Evolutionary conservation across 1,140 invertebrate species (phyloP).

Genomic region (Dufourea novaeangliae): DNA sequence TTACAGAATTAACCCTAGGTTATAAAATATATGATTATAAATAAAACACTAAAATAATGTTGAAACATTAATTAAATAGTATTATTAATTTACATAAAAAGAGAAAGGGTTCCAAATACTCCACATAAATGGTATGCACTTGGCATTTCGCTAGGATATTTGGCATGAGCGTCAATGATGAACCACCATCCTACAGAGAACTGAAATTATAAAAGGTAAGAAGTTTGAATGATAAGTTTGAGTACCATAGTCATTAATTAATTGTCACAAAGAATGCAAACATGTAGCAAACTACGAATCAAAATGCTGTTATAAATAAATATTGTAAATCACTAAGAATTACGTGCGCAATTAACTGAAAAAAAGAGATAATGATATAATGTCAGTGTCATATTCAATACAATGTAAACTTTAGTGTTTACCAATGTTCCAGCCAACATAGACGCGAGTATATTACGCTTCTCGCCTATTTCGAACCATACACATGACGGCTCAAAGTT

Average conservation of each 20-base stretch:
- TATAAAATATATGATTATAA: constrained; percentile 11
- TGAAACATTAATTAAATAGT: not conserved
- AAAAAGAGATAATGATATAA: not conserved
- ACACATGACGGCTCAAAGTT: constrained; percentile 83
- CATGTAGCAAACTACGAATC: not conserved
- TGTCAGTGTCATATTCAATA: not conserved
- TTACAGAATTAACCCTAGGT: constrained; percentile 95
- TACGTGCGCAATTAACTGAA: not conserved
- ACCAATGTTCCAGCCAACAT: constrained; percentile 93
- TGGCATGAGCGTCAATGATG: constrained; percentile 95
- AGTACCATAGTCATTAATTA: not conserved
- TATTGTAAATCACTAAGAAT: not conserved
- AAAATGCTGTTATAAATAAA: constrained; percentile 21
- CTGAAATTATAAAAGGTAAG: constrained; percentile 82
- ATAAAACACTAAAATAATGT: not conserved
- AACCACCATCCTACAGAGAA: constrained; percentile 99
- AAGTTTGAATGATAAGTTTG: not conserved
- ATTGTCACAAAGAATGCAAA: not conserved
- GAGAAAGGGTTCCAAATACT: constrained; percentile 94
- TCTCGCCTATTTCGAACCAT: constrained; percentile 86
- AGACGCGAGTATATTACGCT: constrained; percentile 91
- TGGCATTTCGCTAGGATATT: constrained; percentile 88
- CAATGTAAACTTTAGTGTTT: constrained; percentile 70
- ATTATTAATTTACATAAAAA: constrained; percentile 91
- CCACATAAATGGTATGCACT: constrained; percentile 96